Conservation (phyloP, 2,797 vertebrate genomes). For the Argyrosomus regius region DNA sequence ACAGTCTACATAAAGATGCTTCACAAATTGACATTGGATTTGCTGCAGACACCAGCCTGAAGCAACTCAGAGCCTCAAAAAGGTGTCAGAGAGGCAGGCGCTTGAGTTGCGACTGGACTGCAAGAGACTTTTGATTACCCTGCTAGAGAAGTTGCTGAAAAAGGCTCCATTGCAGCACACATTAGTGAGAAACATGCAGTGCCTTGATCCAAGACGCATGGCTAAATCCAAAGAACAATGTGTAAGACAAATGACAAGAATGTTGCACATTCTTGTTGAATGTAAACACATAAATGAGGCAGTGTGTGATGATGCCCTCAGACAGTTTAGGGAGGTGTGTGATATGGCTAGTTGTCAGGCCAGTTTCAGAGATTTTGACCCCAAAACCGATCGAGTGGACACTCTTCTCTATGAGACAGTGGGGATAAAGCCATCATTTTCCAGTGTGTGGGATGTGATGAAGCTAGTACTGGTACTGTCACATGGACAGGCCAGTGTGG, state of each 20-base stretch:
- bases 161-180: background rate
- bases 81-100: background rate
- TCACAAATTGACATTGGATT: too few species aligned
- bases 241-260: background rate
- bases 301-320: too few species aligned
- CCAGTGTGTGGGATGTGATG: too few species aligned
- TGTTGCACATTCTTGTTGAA: background rate
- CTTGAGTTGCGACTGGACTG: background rate
- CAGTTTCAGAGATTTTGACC: background rate
- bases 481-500: background rate
- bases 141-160: background rate
- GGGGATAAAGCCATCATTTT: too few species aligned
- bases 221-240: background rate
- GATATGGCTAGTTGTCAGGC: background rate
- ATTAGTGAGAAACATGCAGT: background rate
- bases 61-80: too few species aligned
- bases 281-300: too few species aligned
- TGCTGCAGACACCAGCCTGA: too few species aligned
- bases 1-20: too few species aligned
- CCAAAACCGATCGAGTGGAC: too few species aligned
- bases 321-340: too few species aligned
- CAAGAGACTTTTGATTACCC: background rate
- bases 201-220: background rate
- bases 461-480: background rate
- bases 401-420: too few species aligned